phyloP scores from a whole-genome alignment of 2,113 vertebrate species.

The Pitta sordida region DNA sequence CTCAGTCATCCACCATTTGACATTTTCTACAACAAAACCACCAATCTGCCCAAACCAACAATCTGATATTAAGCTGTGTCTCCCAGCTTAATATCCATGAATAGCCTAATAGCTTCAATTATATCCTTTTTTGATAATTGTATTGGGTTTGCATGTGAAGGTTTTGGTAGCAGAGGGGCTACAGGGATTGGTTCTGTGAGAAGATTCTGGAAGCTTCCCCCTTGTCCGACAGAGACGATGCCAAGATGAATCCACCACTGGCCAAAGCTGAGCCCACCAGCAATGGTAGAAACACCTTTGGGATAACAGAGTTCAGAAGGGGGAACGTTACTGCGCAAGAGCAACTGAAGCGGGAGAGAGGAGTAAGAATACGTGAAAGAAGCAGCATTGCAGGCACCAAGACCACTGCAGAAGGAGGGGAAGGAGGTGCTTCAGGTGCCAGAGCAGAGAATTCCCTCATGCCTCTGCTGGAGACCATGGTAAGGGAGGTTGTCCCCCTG shows the following conservation, averaged over 20 bases:
- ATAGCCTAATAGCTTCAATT: background rate
- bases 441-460: background rate
- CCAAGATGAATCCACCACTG: rapidly evolving
- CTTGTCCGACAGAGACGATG: background rate
- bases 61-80: background rate
- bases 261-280: background rate
- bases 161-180: background rate
- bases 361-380: background rate
- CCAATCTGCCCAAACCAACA: background rate
- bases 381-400: background rate
- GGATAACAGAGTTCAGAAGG: background rate
- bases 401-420: background rate
- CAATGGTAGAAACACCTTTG: background rate
- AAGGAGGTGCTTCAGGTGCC: background rate
- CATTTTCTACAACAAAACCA: background rate
- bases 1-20: background rate
- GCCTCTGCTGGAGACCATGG: background rate
- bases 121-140: background rate
- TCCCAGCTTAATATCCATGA: background rate
- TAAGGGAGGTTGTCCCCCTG: background rate
- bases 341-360: background rate
- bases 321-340: background rate
- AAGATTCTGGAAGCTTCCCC: background rate
- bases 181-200: background rate
- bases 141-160: background rate